These are phyloP conservation scores for Scylla paramamosain DNA, from an alignment of 1,140 invertebrate genomes.

Conservation along the genomic window DNA sequence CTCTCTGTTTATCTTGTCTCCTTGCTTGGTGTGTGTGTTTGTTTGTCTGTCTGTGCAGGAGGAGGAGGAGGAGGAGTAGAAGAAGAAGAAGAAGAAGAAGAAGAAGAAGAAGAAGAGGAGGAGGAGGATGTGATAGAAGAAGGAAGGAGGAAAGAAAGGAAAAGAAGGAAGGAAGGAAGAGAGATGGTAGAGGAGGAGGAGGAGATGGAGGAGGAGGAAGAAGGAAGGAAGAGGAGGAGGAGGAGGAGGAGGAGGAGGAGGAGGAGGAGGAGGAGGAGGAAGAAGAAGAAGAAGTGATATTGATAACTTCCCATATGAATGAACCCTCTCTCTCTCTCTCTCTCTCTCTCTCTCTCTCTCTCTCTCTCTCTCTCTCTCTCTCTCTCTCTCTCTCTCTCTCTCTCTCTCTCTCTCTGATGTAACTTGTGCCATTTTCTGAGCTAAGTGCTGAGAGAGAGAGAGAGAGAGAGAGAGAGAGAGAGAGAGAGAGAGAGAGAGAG, in stretches of 20 bases:
- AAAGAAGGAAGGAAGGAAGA: not conserved
- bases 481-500: constrained; percentile 43
- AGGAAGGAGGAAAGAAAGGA: not conserved
- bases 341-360: constrained; percentile 37
- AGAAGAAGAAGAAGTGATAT: not conserved
- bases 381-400: constrained; percentile 51
- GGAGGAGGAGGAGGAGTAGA: not conserved
- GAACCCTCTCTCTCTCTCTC: constrained; percentile 46
- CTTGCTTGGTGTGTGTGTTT: constrained; percentile 30
- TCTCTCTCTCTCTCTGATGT: constrained; percentile 28
- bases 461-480: constrained; percentile 45
- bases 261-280: not conserved
- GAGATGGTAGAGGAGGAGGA: not conserved
- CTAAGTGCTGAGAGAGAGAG: constrained; percentile 23
- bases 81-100: not conserved
- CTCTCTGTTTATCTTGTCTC: not conserved
- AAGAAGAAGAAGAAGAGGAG: not conserved
- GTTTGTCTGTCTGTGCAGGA: not conserved
- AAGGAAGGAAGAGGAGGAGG: not conserved
- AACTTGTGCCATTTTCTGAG: too few species aligned
- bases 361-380: constrained; percentile 53
- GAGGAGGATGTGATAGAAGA: not conserved
- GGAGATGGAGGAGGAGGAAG: not conserved
- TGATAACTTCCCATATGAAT: not conserved
- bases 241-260: not conserved